phyloP scores from a whole-genome alignment of 1,140 invertebrate genomes.

The Yoshiicerus persimilis region DNA sequence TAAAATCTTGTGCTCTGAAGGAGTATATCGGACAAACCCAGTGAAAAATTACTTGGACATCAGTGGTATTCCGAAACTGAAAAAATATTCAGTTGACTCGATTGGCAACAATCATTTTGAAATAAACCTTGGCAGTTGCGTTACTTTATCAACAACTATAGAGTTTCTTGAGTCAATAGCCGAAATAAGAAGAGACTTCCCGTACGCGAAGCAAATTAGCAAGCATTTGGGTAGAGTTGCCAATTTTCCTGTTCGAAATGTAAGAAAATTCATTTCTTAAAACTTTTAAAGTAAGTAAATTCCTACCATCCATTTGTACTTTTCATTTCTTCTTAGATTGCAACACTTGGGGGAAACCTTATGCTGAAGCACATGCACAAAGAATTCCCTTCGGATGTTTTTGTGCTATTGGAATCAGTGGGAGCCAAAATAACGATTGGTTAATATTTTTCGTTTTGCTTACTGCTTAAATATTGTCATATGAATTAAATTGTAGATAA shows the following conservation, averaged over 20 bases:
- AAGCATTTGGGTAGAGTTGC: conserved; percentile 71
- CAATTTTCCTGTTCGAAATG: conserved; percentile 71
- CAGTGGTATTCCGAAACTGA: background rate
- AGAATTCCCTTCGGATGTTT: conserved; percentile 59
- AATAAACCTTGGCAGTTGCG: background rate
- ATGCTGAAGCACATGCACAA: conserved; percentile 58
- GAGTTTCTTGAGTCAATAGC: conserved; percentile 62
- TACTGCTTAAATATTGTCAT: background rate
- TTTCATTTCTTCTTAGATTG: too few relatives aligned
- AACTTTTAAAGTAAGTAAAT: too few relatives aligned
- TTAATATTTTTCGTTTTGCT: background rate
- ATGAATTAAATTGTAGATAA: background rate
- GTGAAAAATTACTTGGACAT: conserved; percentile 10
- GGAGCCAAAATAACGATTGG: conserved; percentile 46
- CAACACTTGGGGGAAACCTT: conserved; percentile 39
- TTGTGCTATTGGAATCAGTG: conserved; percentile 54
- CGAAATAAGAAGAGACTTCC: conserved; percentile 55
- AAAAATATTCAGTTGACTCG: too few relatives aligned
- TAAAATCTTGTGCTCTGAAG: background rate
- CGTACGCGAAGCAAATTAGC: conserved; percentile 61
- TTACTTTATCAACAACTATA: background rate
- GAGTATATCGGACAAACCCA: background rate
- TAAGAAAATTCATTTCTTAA: conserved; percentile 48
- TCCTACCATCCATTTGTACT: too few relatives aligned
- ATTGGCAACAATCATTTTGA: background rate